phyloP scores from a whole-genome alignment of 1,140 invertebrate genomes.

The Thrips palmi region DNA sequence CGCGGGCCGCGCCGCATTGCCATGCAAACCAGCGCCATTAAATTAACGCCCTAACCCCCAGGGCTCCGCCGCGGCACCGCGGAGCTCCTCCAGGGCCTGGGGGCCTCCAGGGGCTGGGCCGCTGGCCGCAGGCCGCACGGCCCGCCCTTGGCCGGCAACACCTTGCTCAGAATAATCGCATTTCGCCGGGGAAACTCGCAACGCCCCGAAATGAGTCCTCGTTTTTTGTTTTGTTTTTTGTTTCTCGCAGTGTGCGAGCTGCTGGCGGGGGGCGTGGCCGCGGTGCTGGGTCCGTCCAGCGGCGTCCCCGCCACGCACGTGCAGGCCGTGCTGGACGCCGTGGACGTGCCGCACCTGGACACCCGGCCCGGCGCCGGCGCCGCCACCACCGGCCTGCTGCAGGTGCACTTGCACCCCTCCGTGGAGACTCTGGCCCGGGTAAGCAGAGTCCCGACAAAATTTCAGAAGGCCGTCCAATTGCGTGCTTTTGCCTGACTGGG shows the following conservation, averaged over 20 bases:
- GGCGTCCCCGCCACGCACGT: slow-evolving; percentile 45
- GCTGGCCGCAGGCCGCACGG: no score
- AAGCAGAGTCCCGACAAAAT: slow-evolving; percentile 11
- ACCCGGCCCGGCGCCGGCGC: slow-evolving; percentile 36
- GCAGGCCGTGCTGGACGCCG: slow-evolving; percentile 68
- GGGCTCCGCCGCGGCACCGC: no score
- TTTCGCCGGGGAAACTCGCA: no score
- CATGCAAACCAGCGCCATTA: no score
- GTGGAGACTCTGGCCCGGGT: slow-evolving; percentile 43
- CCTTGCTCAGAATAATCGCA: no score
- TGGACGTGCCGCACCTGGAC: slow-evolving; percentile 75
- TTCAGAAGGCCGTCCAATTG: not conserved
- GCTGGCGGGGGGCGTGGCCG: slow-evolving; percentile 41
- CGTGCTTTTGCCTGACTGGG: no score
- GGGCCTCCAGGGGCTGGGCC: no score
- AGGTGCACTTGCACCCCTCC: slow-evolving; percentile 64
- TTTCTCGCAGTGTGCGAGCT: slow-evolving; percentile 33
- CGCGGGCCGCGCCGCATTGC: no score
- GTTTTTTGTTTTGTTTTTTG: slow-evolving; percentile 1
- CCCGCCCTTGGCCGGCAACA: no score
- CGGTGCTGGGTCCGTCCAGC: slow-evolving; percentile 63
- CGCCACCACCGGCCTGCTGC: slow-evolving; percentile 47
- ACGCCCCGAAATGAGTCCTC: no score
- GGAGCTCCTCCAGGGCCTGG: no score
- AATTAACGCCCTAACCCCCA: no score